Evolutionary conservation across 2,113 vertebrate genomes (phyloP).

Genomic region (Saccopteryx bilineata): DNA sequence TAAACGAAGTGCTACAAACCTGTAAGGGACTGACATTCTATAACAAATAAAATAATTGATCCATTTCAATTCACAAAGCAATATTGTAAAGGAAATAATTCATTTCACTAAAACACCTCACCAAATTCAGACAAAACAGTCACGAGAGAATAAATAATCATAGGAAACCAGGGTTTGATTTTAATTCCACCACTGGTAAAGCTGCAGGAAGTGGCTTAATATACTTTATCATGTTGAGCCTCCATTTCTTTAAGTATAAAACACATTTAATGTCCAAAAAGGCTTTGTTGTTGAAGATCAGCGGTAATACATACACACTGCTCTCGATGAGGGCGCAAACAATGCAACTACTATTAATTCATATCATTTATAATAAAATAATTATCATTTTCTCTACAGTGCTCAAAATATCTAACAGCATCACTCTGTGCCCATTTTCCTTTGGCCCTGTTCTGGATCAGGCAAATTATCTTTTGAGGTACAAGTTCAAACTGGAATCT

Average conservation of each 20-base stretch:
- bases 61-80: background rate
- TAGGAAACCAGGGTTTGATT: background rate
- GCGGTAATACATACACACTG: background rate
- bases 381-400: background rate
- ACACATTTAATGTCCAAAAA: background rate
- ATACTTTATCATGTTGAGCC: background rate
- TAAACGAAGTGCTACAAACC: background rate
- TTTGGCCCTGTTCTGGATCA: background rate
- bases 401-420: background rate
- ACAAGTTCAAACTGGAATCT: background rate
- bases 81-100: background rate
- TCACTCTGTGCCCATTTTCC: background rate
- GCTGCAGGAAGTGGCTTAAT: background rate
- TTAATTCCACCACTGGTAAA: background rate
- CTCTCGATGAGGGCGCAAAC: background rate
- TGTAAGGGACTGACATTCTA: background rate
- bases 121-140: background rate
- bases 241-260: background rate
- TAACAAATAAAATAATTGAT: background rate
- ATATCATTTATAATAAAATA: background rate
- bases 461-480: background rate
- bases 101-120: slow-evolving; percentile 8
- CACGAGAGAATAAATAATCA: background rate
- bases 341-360: background rate
- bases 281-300: background rate